These are phyloP conservation scores for Leptopilina clavipes DNA, from an alignment of 1,140 invertebrate genomes.

Conservation along the genomic window DNA sequence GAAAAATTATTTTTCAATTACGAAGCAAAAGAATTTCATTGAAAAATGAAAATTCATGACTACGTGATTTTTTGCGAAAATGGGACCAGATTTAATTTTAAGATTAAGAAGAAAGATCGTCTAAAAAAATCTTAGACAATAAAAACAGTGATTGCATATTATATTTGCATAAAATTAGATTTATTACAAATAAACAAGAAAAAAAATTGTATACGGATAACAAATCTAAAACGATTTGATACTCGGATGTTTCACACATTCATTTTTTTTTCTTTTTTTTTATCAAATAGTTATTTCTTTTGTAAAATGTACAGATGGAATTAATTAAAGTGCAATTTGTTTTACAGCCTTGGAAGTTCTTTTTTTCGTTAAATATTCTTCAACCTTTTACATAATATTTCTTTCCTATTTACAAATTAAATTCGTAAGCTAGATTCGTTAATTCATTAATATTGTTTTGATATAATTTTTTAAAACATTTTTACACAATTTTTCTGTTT, in stretches of 20 bases:
- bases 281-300: slow-evolving; percentile 32
- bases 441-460: background rate
- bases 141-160: slow-evolving; percentile 13
- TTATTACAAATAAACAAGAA: slow-evolving; percentile 13
- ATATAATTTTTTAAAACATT: no score
- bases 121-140: background rate
- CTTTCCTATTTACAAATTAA: slow-evolving; percentile 15
- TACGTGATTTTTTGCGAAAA: no score
- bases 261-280: background rate
- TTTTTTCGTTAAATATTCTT: background rate
- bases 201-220: slow-evolving; percentile 22
- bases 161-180: slow-evolving; percentile 30
- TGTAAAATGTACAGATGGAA: slow-evolving; percentile 40
- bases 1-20: no score
- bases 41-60: no score
- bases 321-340: slow-evolving; percentile 56
- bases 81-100: background rate
- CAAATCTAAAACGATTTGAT: slow-evolving; percentile 15
- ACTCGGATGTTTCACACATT: background rate
- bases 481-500: no score
- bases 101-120: background rate
- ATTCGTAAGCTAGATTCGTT: background rate
- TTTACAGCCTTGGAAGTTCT: slow-evolving; percentile 43
- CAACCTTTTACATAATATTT: background rate
- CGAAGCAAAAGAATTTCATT: no score